Base-by-base conservation (phyloP, 2,888 invertebrate genomes). In the Agrilus mali region DNA sequence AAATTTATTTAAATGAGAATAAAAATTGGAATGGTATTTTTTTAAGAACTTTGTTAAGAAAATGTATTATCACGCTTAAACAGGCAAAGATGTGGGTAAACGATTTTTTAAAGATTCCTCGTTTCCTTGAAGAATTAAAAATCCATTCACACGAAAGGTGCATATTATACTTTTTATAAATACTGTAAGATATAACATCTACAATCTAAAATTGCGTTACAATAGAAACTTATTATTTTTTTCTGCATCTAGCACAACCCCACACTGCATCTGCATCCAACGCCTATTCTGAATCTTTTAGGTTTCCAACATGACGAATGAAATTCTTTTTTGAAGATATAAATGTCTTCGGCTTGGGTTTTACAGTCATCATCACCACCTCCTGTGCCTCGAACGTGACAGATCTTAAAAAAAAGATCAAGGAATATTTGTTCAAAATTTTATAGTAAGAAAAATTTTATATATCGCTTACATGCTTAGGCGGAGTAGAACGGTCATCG, bases 181-280 rank as follows among this genome's bases (percentile, higher is more conserved):
- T 8, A 2, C 27, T 10, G 10, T 27, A 27, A 10, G 27, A 10
- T 10, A 27, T 27, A 27, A 27, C 10, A 10, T 4, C 6, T 20
- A 6, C 6, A 4, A 20, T 20, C 6, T 3, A 27, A 27, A 27
- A 27, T 7, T 27, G 10, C 27, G 27, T 10, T 3, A 27, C 2
- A 27, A 27, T 27, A n/a, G n/a, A n/a, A n/a, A n/a, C n/a, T n/a
- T n/a, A 27, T 27, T 27, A 2, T 10, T 3, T 27, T 27, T 27
- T 27, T 27, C 3, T 27, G 10, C 10, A 2, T 7, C 10, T 8
- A 27, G 27, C 27, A 27, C 10, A 53, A 42, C 13, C 54, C 54
- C 36, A 54, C 47, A 20, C 50, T 48, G 33, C 56, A 56, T 20
- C 49, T 52, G 31, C 56, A 57, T 16, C 57, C 57, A 4, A 57